Conservation (phyloP, 1,140 invertebrate genomes). For the Scylla paramamosain region DNA sequence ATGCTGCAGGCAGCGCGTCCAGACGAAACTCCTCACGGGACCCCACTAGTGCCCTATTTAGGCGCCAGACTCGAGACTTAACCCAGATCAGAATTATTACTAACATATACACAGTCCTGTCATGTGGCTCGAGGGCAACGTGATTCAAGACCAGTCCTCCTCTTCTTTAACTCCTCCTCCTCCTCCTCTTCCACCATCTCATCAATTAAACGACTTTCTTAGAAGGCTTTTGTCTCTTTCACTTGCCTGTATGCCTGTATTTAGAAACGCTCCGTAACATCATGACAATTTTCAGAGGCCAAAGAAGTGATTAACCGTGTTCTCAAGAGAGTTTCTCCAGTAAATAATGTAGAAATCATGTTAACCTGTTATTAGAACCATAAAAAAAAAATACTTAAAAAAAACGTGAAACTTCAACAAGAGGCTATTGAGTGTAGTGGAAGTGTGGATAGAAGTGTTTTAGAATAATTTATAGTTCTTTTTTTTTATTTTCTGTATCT, state of each 20-base stretch:
- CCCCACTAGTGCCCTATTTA: not conserved
- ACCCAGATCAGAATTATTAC: not conserved
- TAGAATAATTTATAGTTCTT: too few relatives aligned
- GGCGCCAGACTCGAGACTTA: too few relatives aligned
- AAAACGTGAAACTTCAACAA: too few relatives aligned
- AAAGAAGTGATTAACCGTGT: too few relatives aligned
- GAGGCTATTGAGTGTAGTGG: too few relatives aligned
- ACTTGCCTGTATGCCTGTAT: not conserved
- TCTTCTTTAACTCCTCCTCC: not conserved
- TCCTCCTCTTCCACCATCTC: not conserved
- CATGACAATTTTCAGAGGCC: not conserved
- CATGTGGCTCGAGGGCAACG: not conserved
- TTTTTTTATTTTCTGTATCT: too few relatives aligned
- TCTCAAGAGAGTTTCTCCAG: too few relatives aligned
- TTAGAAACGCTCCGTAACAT: not conserved
- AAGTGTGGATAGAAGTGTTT: too few relatives aligned
- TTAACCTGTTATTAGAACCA: too few relatives aligned
- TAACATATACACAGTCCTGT: not conserved
- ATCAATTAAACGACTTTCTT: not conserved
- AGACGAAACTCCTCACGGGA: not conserved
- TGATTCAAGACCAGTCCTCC: not conserved
- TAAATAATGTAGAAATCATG: not conserved
- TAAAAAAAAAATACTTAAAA: too few relatives aligned
- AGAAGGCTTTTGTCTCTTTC: not conserved
- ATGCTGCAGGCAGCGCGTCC: not conserved